A percentile compares a stretch with the other conserved stretches of the same genome.
These are phyloP conservation scores for Ophonus ardosiacus DNA, from an alignment of 2,888 invertebrate species.

Conservation along the genomic window DNA sequence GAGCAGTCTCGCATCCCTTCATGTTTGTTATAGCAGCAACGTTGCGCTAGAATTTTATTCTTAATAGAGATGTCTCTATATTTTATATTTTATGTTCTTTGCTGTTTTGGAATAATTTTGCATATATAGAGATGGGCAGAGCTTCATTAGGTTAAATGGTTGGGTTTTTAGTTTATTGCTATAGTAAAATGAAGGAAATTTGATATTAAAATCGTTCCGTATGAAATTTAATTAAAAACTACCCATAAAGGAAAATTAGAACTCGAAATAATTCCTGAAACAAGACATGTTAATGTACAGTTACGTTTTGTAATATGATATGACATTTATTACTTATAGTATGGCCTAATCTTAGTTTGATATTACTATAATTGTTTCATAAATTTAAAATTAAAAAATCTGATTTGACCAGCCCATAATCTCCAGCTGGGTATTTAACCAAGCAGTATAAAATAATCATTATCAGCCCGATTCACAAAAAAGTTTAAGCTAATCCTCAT, in stretches of 20 bases:
- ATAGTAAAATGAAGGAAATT: constrained; percentile 38
- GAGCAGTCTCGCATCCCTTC: constrained; percentile 48
- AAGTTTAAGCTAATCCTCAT: too few relatives aligned
- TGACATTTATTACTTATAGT: neutral
- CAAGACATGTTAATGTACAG: neutral
- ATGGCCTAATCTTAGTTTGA: neutral
- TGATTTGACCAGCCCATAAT: too few relatives aligned
- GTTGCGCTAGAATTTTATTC: constrained; percentile 57
- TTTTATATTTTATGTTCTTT: constrained; percentile 60
- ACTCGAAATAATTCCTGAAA: neutral
- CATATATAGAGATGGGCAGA: constrained; percentile 39
- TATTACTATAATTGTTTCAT: neutral
- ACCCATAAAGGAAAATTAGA: too few relatives aligned
- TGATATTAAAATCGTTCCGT: constrained; percentile 11
- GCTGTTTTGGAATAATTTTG: constrained; percentile 55
- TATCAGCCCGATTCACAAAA: too few relatives aligned
- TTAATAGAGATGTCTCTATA: constrained; percentile 61
- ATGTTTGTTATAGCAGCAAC: constrained; percentile 53
- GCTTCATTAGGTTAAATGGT: constrained; percentile 50
- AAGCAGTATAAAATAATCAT: too few relatives aligned
- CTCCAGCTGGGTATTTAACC: too few relatives aligned
- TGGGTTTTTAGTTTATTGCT: constrained; percentile 40
- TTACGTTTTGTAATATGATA: neutral
- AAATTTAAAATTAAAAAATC: neutral
- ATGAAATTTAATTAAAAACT: neutral